phyloP scores from a whole-genome alignment of 2,888 invertebrate genomes.

The Lepidonotus clava region DNA sequence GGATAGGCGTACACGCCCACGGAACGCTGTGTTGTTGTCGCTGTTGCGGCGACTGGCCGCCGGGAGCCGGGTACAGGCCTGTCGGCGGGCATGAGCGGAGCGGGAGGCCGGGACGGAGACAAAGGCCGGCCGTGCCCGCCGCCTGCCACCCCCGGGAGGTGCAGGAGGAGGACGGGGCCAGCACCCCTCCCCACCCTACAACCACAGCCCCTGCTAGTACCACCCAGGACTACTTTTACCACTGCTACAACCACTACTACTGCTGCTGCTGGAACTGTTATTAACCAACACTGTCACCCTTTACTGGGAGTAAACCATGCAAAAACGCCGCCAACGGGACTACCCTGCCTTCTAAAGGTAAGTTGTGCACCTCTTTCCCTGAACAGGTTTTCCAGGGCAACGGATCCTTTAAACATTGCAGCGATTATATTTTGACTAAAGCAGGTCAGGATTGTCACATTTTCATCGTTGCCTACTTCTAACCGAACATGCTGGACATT shows the following conservation, averaged over 20 bases:
- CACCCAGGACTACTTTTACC: not conserved
- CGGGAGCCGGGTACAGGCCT: not conserved
- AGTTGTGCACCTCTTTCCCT: too few relatives aligned
- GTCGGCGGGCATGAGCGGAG: conserved; percentile 30
- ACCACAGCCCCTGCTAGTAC: not conserved
- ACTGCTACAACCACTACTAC: not conserved
- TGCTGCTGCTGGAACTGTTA: not conserved
- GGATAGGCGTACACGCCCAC: not conserved
- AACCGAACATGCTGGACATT: too few relatives aligned
- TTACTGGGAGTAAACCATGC: too few relatives aligned
- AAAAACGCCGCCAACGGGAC: too few relatives aligned
- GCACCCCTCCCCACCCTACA: not conserved
- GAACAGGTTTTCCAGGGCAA: too few relatives aligned
- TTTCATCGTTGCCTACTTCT: too few relatives aligned
- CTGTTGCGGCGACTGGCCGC: not conserved
- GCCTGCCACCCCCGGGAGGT: conserved; percentile 1
- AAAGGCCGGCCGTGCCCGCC: conserved; percentile 20
- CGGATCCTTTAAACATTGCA: too few relatives aligned
- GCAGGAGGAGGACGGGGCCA: too few relatives aligned
- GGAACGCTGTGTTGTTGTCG: not conserved
- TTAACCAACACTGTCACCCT: not conserved
- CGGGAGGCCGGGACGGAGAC: conserved; percentile 32
- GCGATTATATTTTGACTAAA: too few relatives aligned
- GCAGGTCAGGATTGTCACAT: too few relatives aligned
- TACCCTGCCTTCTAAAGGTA: too few relatives aligned